These are phyloP conservation scores for Goniozus legneri DNA, from an alignment of 1,140 invertebrate genomes.

Conservation along the genomic window DNA sequence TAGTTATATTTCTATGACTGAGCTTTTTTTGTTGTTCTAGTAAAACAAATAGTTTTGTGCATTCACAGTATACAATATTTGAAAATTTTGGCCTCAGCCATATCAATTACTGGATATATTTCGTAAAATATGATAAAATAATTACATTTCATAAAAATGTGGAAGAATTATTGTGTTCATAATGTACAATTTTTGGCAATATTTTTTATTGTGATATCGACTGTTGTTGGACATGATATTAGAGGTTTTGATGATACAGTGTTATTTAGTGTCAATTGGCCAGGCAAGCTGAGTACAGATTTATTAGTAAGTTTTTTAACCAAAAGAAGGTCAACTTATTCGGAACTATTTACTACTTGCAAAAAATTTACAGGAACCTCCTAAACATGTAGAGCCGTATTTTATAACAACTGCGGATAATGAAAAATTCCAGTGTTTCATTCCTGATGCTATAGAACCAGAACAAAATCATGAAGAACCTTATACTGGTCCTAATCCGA, in stretches of 20 bases:
- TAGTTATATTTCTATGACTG: too few species aligned
- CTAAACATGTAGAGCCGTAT: conserved; percentile 52
- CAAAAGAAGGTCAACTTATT: too few species aligned
- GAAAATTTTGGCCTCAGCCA: too few species aligned
- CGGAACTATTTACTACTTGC: conserved; percentile 10
- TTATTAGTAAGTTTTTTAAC: conserved; percentile 44
- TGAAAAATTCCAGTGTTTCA: conserved; percentile 71
- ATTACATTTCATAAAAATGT: conserved; percentile 22
- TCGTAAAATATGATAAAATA: conserved; percentile 20
- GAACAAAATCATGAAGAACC: conserved; percentile 57
- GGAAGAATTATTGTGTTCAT: conserved; percentile 9
- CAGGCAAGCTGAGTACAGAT: conserved; percentile 58
- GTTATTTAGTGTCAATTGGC: conserved; percentile 78
- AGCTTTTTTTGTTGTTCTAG: too few species aligned
- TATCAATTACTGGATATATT: too few species aligned
- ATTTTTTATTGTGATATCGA: conserved; percentile 12
- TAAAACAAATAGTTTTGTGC: too few species aligned
- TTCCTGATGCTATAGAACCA: conserved; percentile 66
- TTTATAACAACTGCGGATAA: conserved; percentile 63
- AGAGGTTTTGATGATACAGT: conserved; percentile 80
- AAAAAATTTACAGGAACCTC: conserved; percentile 44
- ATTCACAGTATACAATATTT: too few species aligned
- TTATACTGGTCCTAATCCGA: conserved; percentile 69
- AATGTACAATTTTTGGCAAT: conserved; percentile 14
- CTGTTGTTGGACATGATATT: conserved; percentile 54